Evolutionary conservation across 2,113 vertebrate species (phyloP).

Genomic region (Isurus oxyrinchus): DNA sequence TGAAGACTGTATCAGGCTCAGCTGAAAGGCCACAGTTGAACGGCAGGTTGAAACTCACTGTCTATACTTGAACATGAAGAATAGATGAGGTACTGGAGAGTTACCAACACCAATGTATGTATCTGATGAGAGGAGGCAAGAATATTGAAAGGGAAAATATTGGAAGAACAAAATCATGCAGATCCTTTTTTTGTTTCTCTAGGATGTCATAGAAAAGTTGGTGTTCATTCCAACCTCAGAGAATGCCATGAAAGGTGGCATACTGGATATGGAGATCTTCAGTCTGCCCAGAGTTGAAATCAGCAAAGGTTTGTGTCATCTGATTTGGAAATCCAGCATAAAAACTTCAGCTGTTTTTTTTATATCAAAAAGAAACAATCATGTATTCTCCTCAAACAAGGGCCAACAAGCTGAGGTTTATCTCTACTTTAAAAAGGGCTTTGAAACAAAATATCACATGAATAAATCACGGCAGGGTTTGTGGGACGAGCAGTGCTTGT

Average conservation of each 20-base stretch:
- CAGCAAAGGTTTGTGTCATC: slow-evolving; percentile 67
- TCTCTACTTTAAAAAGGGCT: not conserved
- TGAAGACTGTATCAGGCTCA: not conserved
- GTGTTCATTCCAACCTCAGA: slow-evolving; percentile 80
- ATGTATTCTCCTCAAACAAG: not conserved
- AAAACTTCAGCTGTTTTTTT: not conserved
- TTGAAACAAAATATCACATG: not conserved
- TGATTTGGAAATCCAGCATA: not conserved
- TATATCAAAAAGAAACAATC: not conserved
- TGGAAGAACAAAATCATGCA: not conserved
- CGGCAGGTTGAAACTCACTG: not conserved
- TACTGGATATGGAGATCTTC: slow-evolving; percentile 83
- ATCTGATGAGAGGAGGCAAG: not conserved
- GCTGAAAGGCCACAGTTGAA: not conserved
- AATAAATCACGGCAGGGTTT: too few species aligned
- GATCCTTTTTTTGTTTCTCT: slow-evolving; percentile 22
- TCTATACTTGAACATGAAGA: not conserved
- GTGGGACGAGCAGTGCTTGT: too few species aligned
- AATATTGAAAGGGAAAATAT: not conserved
- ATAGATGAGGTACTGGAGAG: not conserved
- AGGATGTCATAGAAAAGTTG: slow-evolving; percentile 77
- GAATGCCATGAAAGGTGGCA: slow-evolving; percentile 73
- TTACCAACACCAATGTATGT: not conserved
- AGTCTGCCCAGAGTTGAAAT: slow-evolving; percentile 78
- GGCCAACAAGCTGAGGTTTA: not conserved